A percentile compares a stretch with the other conserved stretches of the same genome.
Evolutionary conservation across 2,888 invertebrate genomes (phyloP).

Genomic region (Drosophila ustulata): DNA sequence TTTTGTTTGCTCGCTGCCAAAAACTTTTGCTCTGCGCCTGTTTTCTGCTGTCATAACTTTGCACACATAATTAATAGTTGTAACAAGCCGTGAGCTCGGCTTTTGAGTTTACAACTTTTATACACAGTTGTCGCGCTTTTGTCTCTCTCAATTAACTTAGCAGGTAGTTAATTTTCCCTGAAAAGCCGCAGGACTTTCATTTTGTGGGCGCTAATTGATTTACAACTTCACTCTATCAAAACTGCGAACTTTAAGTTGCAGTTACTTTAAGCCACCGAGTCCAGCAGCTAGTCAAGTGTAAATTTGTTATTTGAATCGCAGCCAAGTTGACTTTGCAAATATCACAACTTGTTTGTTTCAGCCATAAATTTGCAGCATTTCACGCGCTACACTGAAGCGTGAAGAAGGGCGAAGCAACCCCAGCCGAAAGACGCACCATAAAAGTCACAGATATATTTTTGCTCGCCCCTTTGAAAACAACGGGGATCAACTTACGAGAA

Average conservation of each 20-base stretch:
- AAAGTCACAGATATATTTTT: slow-evolving; percentile 14
- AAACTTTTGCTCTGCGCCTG: slow-evolving; percentile 55
- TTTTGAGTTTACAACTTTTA: slow-evolving; percentile 74
- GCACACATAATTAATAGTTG: slow-evolving; percentile 83
- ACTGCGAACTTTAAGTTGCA: slow-evolving; percentile 33
- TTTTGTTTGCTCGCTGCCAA: slow-evolving; percentile 48
- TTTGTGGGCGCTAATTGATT: slow-evolving; percentile 73
- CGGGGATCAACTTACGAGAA: slow-evolving; percentile 8
- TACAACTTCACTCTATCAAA: slow-evolving; percentile 34
- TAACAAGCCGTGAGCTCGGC: slow-evolving; percentile 59
- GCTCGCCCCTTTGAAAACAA: not conserved
- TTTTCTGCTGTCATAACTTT: slow-evolving; percentile 83
- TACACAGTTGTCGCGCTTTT: slow-evolving; percentile 40
- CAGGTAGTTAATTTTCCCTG: slow-evolving; percentile 83
- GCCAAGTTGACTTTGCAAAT: slow-evolving; percentile 56
- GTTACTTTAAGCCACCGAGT: slow-evolving; percentile 29
- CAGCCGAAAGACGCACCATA: slow-evolving; percentile 10
- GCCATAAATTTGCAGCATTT: slow-evolving; percentile 54
- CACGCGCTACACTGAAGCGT: slow-evolving; percentile 14
- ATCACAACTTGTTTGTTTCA: slow-evolving; percentile 63
- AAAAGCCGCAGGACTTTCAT: slow-evolving; percentile 55
- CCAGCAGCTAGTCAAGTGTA: slow-evolving; percentile 40
- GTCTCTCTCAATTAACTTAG: slow-evolving; percentile 82
- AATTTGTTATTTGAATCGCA: slow-evolving; percentile 46
- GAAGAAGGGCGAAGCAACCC: slow-evolving; percentile 16